Evolutionary conservation across 2,888 invertebrate genomes (phyloP).

Genomic region (Apamea crenata): DNA sequence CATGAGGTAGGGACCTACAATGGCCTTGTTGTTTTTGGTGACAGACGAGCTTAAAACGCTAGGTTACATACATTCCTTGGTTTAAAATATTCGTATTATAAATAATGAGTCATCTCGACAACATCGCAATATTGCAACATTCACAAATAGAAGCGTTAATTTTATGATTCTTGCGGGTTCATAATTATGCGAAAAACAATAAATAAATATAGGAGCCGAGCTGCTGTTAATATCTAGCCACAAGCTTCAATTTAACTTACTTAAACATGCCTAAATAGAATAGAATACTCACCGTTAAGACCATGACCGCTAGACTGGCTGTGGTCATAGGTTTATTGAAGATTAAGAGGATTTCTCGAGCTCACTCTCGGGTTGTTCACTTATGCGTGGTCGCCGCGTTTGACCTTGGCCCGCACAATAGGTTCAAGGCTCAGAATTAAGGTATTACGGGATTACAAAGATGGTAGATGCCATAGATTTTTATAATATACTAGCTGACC

Average conservation of each 20-base stretch:
- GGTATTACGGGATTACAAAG: constrained; percentile 11
- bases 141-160: not conserved
- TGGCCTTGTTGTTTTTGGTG: not conserved
- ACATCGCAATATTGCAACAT: not conserved
- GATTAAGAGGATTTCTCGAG: constrained; percentile 45
- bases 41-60: not conserved
- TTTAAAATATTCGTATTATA: too few species aligned
- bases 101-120: not conserved
- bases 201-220: not conserved
- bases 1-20: not conserved
- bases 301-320: constrained; percentile 49
- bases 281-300: not conserved
- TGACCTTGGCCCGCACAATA: constrained; percentile 36
- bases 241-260: not conserved
- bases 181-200: not conserved
- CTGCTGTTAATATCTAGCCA: not conserved
- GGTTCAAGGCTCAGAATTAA: constrained; percentile 21
- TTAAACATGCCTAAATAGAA: not conserved
- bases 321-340: constrained; percentile 46
- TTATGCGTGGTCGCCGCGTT: not conserved
- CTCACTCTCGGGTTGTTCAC: constrained; percentile 38
- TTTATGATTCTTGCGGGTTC: not conserved
- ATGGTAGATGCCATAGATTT: not conserved
- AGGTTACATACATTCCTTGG: not conserved
- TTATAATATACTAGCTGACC: too few species aligned